Percentiles rank a stretch among this genome's conserved stretches.
Conservation (phyloP, 2,113 vertebrate genomes). For the Fukomys damarensis region DNA sequence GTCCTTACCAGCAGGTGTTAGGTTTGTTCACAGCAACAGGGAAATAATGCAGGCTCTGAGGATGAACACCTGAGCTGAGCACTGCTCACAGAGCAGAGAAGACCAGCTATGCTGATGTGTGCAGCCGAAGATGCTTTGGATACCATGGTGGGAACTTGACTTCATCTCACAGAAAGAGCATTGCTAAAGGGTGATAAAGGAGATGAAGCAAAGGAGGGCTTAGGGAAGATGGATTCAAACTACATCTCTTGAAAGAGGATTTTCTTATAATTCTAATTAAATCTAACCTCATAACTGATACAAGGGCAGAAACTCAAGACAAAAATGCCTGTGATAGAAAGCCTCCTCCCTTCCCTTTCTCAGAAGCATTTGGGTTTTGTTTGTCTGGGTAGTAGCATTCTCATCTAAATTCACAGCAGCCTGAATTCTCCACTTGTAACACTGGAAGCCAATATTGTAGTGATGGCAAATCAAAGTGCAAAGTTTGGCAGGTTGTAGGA, state of each 20-base stretch:
- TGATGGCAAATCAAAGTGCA: accelerated
- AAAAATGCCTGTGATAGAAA: not conserved
- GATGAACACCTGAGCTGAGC: not conserved
- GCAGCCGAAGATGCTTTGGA: not conserved
- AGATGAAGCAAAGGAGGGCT: not conserved
- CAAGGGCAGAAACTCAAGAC: not conserved
- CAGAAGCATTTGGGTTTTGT: not conserved
- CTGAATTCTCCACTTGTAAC: not conserved
- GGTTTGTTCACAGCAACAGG: not conserved
- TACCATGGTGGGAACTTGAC: not conserved
- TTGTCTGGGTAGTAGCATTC: not conserved
- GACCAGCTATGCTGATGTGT: accelerated
- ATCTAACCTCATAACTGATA: not conserved
- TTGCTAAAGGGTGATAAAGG: not conserved
- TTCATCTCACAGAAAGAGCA: not conserved
- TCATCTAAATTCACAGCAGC: accelerated
- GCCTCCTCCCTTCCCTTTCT: not conserved
- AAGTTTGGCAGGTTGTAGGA: not conserved
- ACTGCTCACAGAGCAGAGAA: not conserved
- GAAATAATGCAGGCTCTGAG: not conserved
- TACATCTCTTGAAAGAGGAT: not conserved
- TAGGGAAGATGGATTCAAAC: not conserved
- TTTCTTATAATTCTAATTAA: not conserved
- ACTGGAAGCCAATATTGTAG: not conserved
- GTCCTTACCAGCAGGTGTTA: not conserved